Evolutionary conservation across 2,797 vertebrate genomes (phyloP), one percentile per base, ranked within the genome.

Genomic region (Urocyon cinereoargenteus): DNA sequence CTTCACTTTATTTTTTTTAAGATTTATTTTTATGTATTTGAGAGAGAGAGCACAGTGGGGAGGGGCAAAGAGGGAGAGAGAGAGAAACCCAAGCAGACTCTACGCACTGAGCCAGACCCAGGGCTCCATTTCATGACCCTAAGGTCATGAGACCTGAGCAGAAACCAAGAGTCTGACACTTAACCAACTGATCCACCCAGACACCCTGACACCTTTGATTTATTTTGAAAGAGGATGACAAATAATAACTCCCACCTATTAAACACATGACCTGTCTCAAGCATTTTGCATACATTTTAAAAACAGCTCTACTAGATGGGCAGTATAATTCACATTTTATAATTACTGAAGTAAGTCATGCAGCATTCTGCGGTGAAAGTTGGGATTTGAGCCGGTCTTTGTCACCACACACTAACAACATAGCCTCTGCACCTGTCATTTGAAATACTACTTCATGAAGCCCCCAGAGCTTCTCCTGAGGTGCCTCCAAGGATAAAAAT

Each of bases 1-100:
- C 28, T 93, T 91, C 59, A 51, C 18, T 85, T 93, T 93, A 64
- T 85, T 88, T 61, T 68, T n/a, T 34, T 68, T 34, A 36, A 68
- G n/a, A 68, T 68, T 68, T 68, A 36, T 68, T 34, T 68, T 34
- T 68, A 34, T 34, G 19, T 68, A 68, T 34, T 68, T 68, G 66
- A 34, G 66, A 68, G 19, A 34, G 66, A 34, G n/a, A 68, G 2
- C 18, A 68, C 66, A 68, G 9, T 16, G 4, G 8, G 12, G 26
- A 62, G 61, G 4, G 66, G 66, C n/a, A 68, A n/a, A 34, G 21
- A 9, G 64, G 28, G 18, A 68, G 18, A n/a, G 18, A 68, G n/a
- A 68, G 18, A 34, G 66, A 34, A 68, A 36, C n/a, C n/a, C 66
- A 34, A 36, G 18, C 66, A 34, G 66, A 68, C n/a, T 68, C n/a